Conservation (phyloP, 2,113 vertebrate genomes). For the Engraulis encrasicolus region DNA sequence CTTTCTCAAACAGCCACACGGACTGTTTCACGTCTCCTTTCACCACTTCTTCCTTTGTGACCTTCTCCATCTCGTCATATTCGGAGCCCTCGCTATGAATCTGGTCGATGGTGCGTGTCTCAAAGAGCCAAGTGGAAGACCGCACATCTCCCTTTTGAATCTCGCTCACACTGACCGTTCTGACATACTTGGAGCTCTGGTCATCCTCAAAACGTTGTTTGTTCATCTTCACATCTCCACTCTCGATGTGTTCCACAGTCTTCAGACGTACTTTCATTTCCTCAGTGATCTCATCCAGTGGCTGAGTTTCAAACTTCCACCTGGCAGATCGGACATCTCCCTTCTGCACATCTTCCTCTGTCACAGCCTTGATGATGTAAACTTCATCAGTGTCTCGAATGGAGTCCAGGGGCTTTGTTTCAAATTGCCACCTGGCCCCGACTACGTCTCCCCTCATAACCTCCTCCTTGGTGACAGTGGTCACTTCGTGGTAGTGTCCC, state of each 20-base stretch:
- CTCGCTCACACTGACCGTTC: conserved; percentile 90
- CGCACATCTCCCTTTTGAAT: conserved; percentile 88
- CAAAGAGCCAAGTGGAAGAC: conserved; percentile 91
- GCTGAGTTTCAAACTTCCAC: conserved; percentile 90
- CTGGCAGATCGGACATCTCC: conserved; percentile 86
- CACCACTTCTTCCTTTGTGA: conserved; percentile 84
- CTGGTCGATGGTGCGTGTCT: conserved; percentile 85
- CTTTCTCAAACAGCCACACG: conserved; percentile 92
- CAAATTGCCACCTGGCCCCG: conserved; percentile 90
- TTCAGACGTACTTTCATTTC: conserved; percentile 74
- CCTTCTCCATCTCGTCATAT: conserved; percentile 81
- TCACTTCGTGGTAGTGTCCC: conserved; percentile 90
- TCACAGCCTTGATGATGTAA: conserved; percentile 90
- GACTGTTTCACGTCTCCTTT: conserved; percentile 90
- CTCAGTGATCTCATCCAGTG: conserved; percentile 85
- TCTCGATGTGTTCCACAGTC: conserved; percentile 78
- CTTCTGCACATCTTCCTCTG: conserved; percentile 88
- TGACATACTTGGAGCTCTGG: conserved; percentile 73
- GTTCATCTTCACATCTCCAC: conserved; percentile 82
- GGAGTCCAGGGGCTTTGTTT: conserved; percentile 89
- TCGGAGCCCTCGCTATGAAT: conserved; percentile 77
- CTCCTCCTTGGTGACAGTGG: conserved; percentile 90
- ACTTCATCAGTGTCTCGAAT: conserved; percentile 85
- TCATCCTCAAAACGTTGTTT: conserved; percentile 84
- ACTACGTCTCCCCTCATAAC: conserved; percentile 88